Evolutionary conservation across 2,113 vertebrate species (phyloP), one percentile per base, ranked within the genome.

Genomic region (Euleptes europaea): DNA sequence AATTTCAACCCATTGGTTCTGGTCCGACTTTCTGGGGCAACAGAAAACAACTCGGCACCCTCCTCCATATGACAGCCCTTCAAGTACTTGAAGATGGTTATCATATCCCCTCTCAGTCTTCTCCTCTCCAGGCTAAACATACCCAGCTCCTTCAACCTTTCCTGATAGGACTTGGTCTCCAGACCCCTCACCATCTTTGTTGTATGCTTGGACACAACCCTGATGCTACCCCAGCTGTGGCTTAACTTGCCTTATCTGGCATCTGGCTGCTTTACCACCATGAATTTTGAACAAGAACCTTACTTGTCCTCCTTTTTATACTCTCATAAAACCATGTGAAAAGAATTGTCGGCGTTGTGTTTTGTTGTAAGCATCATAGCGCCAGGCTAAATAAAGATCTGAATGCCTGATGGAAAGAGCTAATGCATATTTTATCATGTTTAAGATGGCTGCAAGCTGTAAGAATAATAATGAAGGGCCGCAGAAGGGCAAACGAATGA

Each of bases 381-480:
- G 66, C 65, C 38, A 54, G 69, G 89, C 72, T 92, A 91, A 94
- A 91, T 88, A 89, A 93, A 91, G 89, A 84, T 69, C 72, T 80
- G 86, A 31, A 84, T 89, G 57, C 73, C 82, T 80, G 80, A 90
- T 85, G 84, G 91, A 87, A 80, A 82, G 80, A 92, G 71, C 72
- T 76, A 92, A 94, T 94, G 80, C 86, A 91, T 93, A 88, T 93
- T 94, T 94, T 78, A 88, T 93, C 65, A 77, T 54, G 78, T 88
- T 92, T 92, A 93, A 92, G 88, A 92, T 85, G 90, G 63, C 89
- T 90, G 89, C 85, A 88, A 94, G 92, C 91, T 88, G 90, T 87
- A 91, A 72, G 86, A 94, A 92, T 95, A 92, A 93, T 94, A 92
- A 95, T 87, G 84, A 93, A 63, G 70, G 85, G 88, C 86, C 86